phyloP scores from a whole-genome alignment of 64 coral and sea anemone genomes.

The Actinia equina region DNA sequence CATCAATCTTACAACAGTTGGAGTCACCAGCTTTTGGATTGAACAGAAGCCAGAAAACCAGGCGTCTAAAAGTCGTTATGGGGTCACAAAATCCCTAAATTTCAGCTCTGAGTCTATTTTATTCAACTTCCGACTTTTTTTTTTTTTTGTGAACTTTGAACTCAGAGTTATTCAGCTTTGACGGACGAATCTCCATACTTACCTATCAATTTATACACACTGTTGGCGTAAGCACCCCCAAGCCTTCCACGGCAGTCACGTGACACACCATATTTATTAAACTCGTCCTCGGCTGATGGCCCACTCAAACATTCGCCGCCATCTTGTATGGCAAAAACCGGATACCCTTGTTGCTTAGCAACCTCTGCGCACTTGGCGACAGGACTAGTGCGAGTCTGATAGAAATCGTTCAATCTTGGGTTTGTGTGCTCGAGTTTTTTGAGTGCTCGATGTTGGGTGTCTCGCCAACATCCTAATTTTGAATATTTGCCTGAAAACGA shows the following conservation, averaged over 20 bases:
- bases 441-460: slow-evolving; percentile 50
- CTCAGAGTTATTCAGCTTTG: too few species aligned
- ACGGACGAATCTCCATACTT: neutral
- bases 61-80: too few species aligned
- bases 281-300: slow-evolving; percentile 43
- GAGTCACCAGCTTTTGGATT: too few species aligned
- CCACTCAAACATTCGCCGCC: slow-evolving; percentile 83
- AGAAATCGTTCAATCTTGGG: slow-evolving; percentile 57
- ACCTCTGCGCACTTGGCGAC: slow-evolving; percentile 74
- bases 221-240: slow-evolving; percentile 72
- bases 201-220: slow-evolving; percentile 80
- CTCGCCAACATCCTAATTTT: slow-evolving; percentile 79
- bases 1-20: too few species aligned
- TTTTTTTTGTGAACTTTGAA: too few species aligned
- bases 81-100: too few species aligned
- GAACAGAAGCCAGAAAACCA: too few species aligned
- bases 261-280: slow-evolving; percentile 71
- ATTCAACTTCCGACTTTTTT: too few species aligned
- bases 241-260: slow-evolving; percentile 56
- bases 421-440: slow-evolving; percentile 60
- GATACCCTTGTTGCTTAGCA: slow-evolving; percentile 65
- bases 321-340: slow-evolving; percentile 71
- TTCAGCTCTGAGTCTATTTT: too few species aligned
- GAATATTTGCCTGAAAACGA: slow-evolving; percentile 55
- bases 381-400: slow-evolving; percentile 56